Evolutionary conservation across 2,797 vertebrate genomes (phyloP).

Genomic region (Diplodus puntazzo): DNA sequence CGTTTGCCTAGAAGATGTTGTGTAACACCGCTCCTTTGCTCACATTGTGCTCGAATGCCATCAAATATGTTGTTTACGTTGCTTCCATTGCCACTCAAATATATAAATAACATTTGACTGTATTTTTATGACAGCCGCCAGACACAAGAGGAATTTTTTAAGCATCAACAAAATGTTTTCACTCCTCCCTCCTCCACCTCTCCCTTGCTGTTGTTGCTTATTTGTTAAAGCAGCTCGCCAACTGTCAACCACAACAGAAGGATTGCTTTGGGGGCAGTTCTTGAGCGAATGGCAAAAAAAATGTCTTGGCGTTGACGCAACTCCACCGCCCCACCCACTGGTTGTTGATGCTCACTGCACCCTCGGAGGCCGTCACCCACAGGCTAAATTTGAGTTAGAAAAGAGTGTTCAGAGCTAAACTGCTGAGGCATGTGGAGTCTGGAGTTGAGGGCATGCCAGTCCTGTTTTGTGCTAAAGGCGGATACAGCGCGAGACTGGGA

Average conservation of each 20-base stretch:
- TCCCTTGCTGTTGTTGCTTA: constrained; percentile 5
- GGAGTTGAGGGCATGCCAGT: neutral
- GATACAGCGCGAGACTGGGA: no score
- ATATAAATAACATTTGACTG: constrained; percentile 14
- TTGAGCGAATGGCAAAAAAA: constrained; percentile 34
- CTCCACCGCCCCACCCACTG: constrained; percentile 60
- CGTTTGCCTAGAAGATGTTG: neutral
- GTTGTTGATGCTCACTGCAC: constrained; percentile 49
- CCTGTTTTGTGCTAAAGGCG: neutral
- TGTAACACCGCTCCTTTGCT: neutral
- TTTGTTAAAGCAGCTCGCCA: constrained; percentile 16
- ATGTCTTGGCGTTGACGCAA: neutral
- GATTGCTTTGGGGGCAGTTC: constrained; percentile 11
- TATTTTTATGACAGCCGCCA: constrained; percentile 18
- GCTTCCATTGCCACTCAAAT: neutral
- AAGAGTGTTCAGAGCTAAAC: neutral
- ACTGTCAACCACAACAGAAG: constrained; percentile 22
- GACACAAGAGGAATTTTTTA: constrained; percentile 4
- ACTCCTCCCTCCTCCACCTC: neutral
- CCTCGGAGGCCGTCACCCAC: neutral
- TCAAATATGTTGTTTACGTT: neutral
- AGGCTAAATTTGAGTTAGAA: neutral
- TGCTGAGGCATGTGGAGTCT: neutral
- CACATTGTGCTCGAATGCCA: neutral
- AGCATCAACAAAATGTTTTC: constrained; percentile 24